phyloP scores from a whole-genome alignment of 92 coral and sea anemone species.

The Paragorgia papillata region DNA sequence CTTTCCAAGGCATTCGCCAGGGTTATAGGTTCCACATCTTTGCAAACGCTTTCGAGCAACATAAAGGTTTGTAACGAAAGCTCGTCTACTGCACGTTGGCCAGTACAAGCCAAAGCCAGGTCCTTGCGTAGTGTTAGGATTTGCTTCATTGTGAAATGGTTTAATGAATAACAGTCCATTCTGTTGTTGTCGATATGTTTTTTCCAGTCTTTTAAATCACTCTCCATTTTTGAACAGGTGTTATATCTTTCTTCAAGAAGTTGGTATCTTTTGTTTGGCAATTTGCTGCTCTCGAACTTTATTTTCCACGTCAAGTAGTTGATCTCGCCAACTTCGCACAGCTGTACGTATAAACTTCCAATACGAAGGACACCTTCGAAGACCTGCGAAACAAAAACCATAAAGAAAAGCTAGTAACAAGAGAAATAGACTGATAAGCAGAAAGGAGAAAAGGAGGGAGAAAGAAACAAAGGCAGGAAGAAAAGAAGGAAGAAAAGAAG shows the following conservation, averaged over 20 bases:
- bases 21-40: slow-evolving; percentile 56
- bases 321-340: no score
- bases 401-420: no score
- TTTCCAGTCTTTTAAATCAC: background rate
- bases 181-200: slow-evolving; percentile 53
- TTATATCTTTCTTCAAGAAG: slow-evolving; percentile 30
- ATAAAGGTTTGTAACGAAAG: slow-evolving; percentile 63
- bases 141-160: slow-evolving; percentile 65
- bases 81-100: slow-evolving; percentile 25
- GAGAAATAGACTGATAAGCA: no score
- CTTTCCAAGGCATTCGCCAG: slow-evolving; percentile 24
- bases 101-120: slow-evolving; percentile 60
- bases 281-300: slow-evolving; percentile 52
- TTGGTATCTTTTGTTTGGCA: slow-evolving; percentile 14
- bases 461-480: no score
- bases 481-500: no score
- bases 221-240: slow-evolving; percentile 58
- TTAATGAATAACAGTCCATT: slow-evolving; percentile 37
- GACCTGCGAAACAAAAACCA: no score
- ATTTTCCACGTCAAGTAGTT: no score
- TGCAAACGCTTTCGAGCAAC: slow-evolving; percentile 71
- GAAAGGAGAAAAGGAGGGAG: no score
- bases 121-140: slow-evolving; percentile 63
- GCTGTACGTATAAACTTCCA: no score
- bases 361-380: no score